These are phyloP conservation scores for Clostera curtula DNA, from an alignment of 2,888 invertebrate species.

Conservation along the genomic window DNA sequence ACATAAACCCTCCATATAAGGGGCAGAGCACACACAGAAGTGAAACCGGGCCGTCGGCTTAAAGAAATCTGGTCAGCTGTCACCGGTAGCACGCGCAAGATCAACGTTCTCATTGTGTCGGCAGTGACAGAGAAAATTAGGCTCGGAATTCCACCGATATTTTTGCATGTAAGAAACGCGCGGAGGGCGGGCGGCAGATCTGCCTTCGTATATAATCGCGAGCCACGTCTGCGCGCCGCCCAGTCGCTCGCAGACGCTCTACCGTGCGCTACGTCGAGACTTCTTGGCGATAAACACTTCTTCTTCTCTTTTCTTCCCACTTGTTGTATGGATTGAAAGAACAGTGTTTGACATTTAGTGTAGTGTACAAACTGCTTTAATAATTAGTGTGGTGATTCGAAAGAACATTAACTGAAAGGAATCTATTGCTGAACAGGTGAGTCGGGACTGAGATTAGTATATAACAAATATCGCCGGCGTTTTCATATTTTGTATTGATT, in stretches of 20 bases:
- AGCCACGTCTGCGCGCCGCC: slow-evolving; percentile 48
- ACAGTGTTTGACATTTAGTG: slow-evolving; percentile 38
- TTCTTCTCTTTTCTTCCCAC: slow-evolving; percentile 14
- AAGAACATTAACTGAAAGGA: too few species aligned
- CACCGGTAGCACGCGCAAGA: slow-evolving; percentile 50
- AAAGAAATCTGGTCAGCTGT: slow-evolving; percentile 55
- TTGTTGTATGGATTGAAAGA: slow-evolving; percentile 20
- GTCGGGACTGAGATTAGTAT: too few species aligned
- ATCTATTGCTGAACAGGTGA: slow-evolving; percentile 23
- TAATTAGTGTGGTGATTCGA: slow-evolving; percentile 24
- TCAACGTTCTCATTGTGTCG: slow-evolving; percentile 70
- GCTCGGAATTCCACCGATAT: slow-evolving; percentile 66
- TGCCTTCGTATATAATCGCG: slow-evolving; percentile 48
- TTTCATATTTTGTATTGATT: too few species aligned
- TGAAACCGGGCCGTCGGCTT: slow-evolving; percentile 35
- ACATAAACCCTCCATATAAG: slow-evolving; percentile 27
- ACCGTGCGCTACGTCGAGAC: slow-evolving; percentile 30
- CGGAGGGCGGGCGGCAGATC: slow-evolving; percentile 54
- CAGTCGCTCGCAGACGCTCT: slow-evolving; percentile 51
- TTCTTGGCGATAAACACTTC: slow-evolving; percentile 10
- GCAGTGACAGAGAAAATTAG: slow-evolving; percentile 68
- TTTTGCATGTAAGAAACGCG: slow-evolving; percentile 58
- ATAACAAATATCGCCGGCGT: too few species aligned
- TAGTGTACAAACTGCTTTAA: slow-evolving; percentile 32
- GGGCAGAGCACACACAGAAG: slow-evolving; percentile 21